Conservation (phyloP, 1,140 invertebrate genomes). For the Acromyrmex charruanus region DNA sequence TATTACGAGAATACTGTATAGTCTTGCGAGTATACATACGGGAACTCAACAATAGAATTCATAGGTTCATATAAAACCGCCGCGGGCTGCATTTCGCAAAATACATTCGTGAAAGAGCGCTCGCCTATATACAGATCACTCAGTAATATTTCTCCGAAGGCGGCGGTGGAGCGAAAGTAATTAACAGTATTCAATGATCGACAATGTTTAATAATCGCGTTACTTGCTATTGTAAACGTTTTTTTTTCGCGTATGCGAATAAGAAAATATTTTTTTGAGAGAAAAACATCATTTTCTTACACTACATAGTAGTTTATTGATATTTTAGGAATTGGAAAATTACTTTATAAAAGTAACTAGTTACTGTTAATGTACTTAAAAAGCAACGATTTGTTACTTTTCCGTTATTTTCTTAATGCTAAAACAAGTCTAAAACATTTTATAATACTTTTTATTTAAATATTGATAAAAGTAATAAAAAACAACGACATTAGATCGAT, state of each 20-base stretch:
- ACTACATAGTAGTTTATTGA: too few relatives aligned
- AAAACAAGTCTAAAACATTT: too few relatives aligned
- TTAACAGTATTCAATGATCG: not conserved
- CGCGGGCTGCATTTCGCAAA: conserved; percentile 31
- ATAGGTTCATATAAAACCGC: conserved; percentile 34
- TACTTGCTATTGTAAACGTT: not conserved
- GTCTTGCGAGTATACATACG: not conserved
- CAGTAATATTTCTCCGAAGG: not conserved
- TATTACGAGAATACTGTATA: conserved; percentile 1
- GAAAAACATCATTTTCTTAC: not conserved
- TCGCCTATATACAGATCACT: not conserved
- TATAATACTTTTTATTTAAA: too few relatives aligned
- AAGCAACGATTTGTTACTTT: too few relatives aligned
- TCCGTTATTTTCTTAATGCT: too few relatives aligned
- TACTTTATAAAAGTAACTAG: too few relatives aligned
- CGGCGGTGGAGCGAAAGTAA: not conserved
- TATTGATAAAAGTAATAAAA: too few relatives aligned
- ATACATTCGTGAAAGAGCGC: not conserved
- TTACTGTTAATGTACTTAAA: too few relatives aligned
- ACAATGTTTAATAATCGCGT: not conserved
- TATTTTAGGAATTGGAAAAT: too few relatives aligned
- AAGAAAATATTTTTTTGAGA: not conserved
- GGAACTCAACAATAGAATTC: conserved; percentile 44
- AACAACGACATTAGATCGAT: too few relatives aligned
- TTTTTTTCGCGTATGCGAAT: not conserved